These are phyloP conservation scores for Epistrophe grossulariae DNA, from an alignment of 2,888 invertebrate genomes.

Conservation along the genomic window DNA sequence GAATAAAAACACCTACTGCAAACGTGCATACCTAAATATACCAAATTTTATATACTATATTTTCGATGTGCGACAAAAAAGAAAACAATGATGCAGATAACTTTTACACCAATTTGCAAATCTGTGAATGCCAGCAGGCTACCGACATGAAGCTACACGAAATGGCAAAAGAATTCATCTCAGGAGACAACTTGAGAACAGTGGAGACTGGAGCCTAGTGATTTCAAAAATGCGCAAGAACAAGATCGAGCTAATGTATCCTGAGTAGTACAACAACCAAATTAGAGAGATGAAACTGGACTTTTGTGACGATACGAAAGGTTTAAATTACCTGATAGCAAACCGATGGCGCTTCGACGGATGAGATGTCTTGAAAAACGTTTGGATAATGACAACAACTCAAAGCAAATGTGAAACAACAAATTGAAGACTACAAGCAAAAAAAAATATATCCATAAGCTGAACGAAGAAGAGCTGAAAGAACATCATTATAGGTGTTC, in stretches of 20 bases:
- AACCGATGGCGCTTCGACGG: no score
- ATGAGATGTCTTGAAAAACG: neutral
- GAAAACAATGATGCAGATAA: neutral
- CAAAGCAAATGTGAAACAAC: neutral
- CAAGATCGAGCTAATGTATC: no score
- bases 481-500: neutral
- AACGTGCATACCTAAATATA: no score
- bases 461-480: conserved; percentile 1
- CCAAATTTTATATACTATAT: no score
- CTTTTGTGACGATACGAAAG: neutral
- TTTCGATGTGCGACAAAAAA: no score
- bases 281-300: neutral
- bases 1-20: no score
- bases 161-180: neutral
- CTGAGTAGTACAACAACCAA: neutral
- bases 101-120: neutral
- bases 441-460: neutral
- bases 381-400: neutral
- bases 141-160: neutral
- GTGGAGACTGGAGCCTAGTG: neutral
- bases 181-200: neutral
- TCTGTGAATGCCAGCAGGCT: neutral
- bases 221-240: neutral
- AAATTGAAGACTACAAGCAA: neutral
- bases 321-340: no score